Percentiles rank a stretch among this genome's conserved stretches.
Conservation (phyloP, 92 coral and sea anemone genomes). For the Diadumene lineata region DNA sequence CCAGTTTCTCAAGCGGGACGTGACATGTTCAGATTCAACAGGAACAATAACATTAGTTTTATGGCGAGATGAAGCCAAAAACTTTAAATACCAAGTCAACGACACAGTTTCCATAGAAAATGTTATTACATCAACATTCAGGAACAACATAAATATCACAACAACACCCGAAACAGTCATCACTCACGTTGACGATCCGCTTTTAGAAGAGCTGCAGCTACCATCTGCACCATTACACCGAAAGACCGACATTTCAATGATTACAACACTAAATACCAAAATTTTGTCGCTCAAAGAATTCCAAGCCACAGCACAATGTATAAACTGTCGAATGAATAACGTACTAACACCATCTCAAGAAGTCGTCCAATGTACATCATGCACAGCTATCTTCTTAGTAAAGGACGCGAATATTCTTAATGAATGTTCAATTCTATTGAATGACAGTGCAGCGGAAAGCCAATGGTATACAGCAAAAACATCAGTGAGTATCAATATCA, state of each 20-base stretch:
- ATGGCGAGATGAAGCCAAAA: constrained; percentile 2
- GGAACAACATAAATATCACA: background rate
- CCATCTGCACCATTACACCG: background rate
- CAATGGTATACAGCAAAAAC: too few relatives aligned
- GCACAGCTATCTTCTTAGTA: too few relatives aligned
- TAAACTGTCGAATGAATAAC: too few relatives aligned
- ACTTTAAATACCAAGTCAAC: background rate
- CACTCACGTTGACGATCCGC: background rate
- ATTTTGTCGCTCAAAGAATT: background rate
- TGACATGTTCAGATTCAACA: background rate
- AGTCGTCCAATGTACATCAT: too few relatives aligned
- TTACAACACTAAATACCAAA: background rate
- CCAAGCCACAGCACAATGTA: background rate
- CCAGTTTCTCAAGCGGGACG: background rate
- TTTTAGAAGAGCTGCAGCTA: background rate
- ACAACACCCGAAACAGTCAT: background rate
- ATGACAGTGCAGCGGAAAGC: too few relatives aligned
- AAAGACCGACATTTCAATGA: too few relatives aligned
- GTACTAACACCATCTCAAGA: too few relatives aligned
- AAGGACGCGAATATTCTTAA: too few relatives aligned
- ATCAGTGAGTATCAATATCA: too few relatives aligned
- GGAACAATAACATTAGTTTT: constrained; percentile 5
- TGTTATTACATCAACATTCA: background rate
- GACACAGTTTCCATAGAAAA: background rate
- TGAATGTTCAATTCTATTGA: too few relatives aligned